Conservation (phyloP, 2,797 vertebrate genomes). For the Esox masquinongy region DNA sequence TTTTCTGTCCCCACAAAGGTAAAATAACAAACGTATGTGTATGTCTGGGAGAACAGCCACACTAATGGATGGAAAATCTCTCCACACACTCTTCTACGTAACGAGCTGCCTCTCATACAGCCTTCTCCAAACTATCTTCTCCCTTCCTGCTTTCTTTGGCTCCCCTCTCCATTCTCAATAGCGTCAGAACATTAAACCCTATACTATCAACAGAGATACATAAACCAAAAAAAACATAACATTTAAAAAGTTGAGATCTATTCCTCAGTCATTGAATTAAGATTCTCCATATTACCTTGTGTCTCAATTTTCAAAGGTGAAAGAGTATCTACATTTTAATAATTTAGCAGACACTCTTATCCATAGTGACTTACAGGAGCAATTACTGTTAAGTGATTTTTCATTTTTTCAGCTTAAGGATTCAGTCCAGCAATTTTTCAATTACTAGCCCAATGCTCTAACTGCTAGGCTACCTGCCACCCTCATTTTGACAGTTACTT, state of each 20-base stretch:
- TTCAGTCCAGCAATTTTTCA: too few relatives aligned
- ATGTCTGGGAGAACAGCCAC: constrained; percentile 10
- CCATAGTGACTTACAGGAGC: too few relatives aligned
- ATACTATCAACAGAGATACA: constrained; percentile 56
- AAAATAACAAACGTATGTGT: background rate
- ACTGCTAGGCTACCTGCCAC: too few relatives aligned
- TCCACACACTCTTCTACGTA: constrained; percentile 2
- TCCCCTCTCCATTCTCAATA: constrained; percentile 14
- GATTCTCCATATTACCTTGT: constrained; percentile 19
- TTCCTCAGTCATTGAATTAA: constrained; percentile 26
- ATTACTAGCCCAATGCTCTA: too few relatives aligned
- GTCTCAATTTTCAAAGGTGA: background rate
- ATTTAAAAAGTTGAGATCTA: constrained; percentile 39
- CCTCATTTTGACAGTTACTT: too few relatives aligned
- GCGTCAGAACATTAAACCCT: constrained; percentile 47
- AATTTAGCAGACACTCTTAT: too few relatives aligned
- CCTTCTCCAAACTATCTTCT: background rate
- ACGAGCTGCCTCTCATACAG: background rate
- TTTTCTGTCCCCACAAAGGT: too few relatives aligned
- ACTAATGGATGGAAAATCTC: constrained; percentile 23
- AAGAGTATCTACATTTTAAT: background rate
- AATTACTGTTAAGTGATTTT: too few relatives aligned
- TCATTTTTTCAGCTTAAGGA: too few relatives aligned
- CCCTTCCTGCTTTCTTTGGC: background rate
- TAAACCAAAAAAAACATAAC: constrained; percentile 41